Percentiles rank a stretch among this genome's conserved stretches.
phyloP scores from a whole-genome alignment of 2,888 invertebrate species.

The Drosophila affinis region DNA sequence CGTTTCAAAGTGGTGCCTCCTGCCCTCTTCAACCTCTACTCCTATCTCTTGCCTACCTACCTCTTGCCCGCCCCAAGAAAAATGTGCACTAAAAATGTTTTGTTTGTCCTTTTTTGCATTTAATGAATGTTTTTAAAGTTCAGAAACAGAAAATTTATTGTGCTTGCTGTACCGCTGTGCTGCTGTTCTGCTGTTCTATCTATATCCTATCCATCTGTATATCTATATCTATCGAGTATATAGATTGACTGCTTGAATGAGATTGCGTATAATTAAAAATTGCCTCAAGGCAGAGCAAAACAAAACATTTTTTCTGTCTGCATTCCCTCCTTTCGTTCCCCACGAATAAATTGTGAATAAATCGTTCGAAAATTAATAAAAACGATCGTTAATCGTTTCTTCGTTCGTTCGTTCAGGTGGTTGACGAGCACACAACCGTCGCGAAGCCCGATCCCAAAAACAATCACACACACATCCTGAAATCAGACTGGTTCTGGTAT shows the following conservation, averaged over 20 bases:
- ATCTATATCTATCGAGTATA: slow-evolving; percentile 24
- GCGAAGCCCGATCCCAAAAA: slow-evolving; percentile 89
- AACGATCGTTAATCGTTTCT: slow-evolving; percentile 59
- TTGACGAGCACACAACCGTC: slow-evolving; percentile 91
- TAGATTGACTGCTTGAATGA: slow-evolving; percentile 62
- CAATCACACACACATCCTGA: slow-evolving; percentile 90
- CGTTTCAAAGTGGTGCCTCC: slow-evolving; percentile 74
- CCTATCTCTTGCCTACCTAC: too few species aligned
- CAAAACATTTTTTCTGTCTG: slow-evolving; percentile 70
- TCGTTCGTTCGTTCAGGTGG: slow-evolving; percentile 87
- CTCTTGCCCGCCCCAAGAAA: slow-evolving; percentile 49
- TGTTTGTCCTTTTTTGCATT: slow-evolving; percentile 58
- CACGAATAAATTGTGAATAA: slow-evolving; percentile 4
- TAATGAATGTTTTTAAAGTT: slow-evolving; percentile 49
- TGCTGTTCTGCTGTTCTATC: slow-evolving; percentile 4
- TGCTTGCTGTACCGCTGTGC: slow-evolving; percentile 58
- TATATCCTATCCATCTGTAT: background rate
- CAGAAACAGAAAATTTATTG: slow-evolving; percentile 61
- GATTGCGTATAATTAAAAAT: slow-evolving; percentile 35
- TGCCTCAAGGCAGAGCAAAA: slow-evolving; percentile 56
- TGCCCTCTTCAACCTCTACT: too few species aligned
- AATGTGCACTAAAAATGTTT: slow-evolving; percentile 71
- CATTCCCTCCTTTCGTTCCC: slow-evolving; percentile 13
- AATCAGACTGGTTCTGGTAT: slow-evolving; percentile 99
- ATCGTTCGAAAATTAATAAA: slow-evolving; percentile 4